Base-by-base conservation (phyloP, 2,797 vertebrate species). In the Coregonus ussuriensis region DNA sequence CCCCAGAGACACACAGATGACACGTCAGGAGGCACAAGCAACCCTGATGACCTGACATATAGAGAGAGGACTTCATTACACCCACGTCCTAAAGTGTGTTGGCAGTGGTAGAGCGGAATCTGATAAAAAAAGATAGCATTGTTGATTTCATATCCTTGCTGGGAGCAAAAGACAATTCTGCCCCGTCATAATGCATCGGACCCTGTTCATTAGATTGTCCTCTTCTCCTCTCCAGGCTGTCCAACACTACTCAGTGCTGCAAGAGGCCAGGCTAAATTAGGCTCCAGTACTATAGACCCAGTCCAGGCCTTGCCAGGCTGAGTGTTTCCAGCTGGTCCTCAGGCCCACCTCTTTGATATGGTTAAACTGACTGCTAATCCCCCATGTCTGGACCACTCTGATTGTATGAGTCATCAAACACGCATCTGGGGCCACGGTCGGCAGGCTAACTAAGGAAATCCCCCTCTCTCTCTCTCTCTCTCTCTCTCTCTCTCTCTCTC, bases 251-350 rank as follows among this genome's bases (percentile, higher is more conserved):
- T 47, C 41, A 59, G 56, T n/a, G n/a, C 18, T n/a, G 56, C 56
- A n/a, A 41, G 21, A 1, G 54, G 41, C 69, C 56, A 52, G 54
- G 33, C 9, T 47, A 7, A 11, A 47, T 78, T 37, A 68, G 70
- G 59, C 21, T 63, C 59, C 21, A 63, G 21, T 63, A 25, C 9
- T 47, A 47, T 25, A 25, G 25, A 29, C 59, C 59, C 59, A 47
- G 78, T 29, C 63, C 62, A 9, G 6, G 70, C 71, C 73, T 41
- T 62, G 80, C 78, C 75, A 41, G 75, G 72, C 65, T 66, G 74
- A 74, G 35, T 11, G 47, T n/a, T 77, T 81, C 81, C 87, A 89
- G 89, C 88, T 90, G 88, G 85, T 90, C 76, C 72, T 79, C 82
- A 62, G 79, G 74, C 81, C 79, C 29, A 6, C 66, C n/a, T 77